phyloP scores from a whole-genome alignment of 2,888 invertebrate species.

The Thyatira batis region DNA sequence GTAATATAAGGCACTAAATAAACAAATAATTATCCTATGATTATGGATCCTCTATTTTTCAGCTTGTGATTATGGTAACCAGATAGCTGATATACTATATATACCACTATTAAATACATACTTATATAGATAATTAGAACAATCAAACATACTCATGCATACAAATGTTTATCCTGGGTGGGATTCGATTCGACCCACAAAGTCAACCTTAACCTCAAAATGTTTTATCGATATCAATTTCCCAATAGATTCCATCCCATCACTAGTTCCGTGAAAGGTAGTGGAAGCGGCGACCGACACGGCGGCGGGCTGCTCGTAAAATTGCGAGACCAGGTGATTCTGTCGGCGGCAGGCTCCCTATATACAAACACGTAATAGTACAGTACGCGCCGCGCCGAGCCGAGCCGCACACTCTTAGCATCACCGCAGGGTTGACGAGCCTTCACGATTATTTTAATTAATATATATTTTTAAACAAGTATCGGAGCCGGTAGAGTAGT shows the following conservation, averaged over 20 bases:
- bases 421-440: conserved; percentile 27
- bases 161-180: no score
- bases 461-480: not conserved
- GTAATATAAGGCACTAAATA: no score
- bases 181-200: no score
- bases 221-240: conserved; percentile 11
- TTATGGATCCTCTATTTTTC: no score
- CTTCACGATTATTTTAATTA: not conserved
- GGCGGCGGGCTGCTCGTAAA: conserved; percentile 71
- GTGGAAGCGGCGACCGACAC: conserved; percentile 48
- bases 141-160: no score
- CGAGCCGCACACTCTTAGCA: conserved; percentile 10
- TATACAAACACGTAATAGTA: conserved; percentile 29
- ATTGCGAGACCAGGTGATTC: conserved; percentile 79
- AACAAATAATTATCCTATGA: no score
- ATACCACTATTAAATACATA: no score
- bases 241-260: conserved; percentile 11
- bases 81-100: no score
- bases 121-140: no score
- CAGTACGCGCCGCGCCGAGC: conserved; percentile 19
- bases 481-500: no score
- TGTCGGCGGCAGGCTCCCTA: conserved; percentile 51
- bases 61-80: no score
- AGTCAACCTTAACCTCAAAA: no score
- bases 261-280: conserved; percentile 45